Base-by-base conservation (phyloP, 2,888 invertebrate genomes). In the Petrolisthes manimaculis region DNA sequence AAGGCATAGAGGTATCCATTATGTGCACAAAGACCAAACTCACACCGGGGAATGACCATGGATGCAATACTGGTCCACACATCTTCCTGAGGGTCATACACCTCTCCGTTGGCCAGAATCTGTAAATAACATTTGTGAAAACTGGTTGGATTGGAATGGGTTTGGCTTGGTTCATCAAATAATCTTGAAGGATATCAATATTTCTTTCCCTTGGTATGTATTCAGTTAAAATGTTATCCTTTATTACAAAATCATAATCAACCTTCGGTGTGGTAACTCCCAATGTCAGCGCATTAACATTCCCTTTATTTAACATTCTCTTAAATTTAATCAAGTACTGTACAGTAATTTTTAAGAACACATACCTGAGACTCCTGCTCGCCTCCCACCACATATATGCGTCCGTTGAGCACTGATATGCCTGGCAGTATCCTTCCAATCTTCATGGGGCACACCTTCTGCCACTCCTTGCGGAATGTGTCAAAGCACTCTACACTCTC, bases 361-460 rank as follows among this genome's bases (percentile, higher is more conserved):
- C 37, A 37, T 37, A 37, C 37, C 37, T 71, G 96, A 78, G 97
- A 96, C 91, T 97, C 97, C 91, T 97, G 95, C 93, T 98, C 98
- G 6, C 98, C 98, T 24, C 98, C 98, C 3, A 97, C 96, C 0
- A 97, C 97, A 93, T 96, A 98, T 88, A 98, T 96, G 91, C 96
- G 95, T 0, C 97, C 97, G 92, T 96, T 96, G 71, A 98, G 92
- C 9, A 96, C 95, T 0, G 97, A 96, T 5, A 96, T 96, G 18
- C 98, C 98, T 0, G 97, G 97, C 91, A 97, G 95, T 92, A 97
- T 97, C 84, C 98, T 95, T 4, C 97, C 96, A 91, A 97, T 96
- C 84, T 95, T 95, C 95, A 98, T 96, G 3, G 97, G 95, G 3
- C 96, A 95, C 0, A 96, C 95, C 92, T 96, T 95, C 91, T 95